Conservation (phyloP, 2,113 vertebrate species). For the Zootoca vivipara region DNA sequence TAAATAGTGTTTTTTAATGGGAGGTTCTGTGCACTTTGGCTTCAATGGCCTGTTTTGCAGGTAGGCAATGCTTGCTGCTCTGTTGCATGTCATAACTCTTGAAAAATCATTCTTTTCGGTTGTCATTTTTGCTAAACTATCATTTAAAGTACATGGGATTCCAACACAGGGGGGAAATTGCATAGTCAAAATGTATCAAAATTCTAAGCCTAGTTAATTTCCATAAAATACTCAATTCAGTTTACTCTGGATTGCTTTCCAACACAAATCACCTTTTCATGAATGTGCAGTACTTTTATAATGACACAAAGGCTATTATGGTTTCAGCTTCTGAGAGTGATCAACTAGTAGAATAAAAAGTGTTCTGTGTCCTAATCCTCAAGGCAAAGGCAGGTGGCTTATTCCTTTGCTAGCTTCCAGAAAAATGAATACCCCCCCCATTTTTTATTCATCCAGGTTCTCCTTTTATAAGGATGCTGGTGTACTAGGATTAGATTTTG, state of each 20-base stretch:
- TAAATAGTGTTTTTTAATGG: conserved; percentile 57
- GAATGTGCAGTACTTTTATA: conserved; percentile 56
- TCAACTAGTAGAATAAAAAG: conserved; percentile 52
- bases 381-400: conserved; percentile 55
- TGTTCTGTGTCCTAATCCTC: conserved; percentile 52
- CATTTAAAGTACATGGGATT: conserved; percentile 5
- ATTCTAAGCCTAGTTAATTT: conserved; percentile 58
- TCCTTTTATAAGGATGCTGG: too few species aligned
- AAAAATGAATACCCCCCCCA: conserved; percentile 29
- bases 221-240: conserved; percentile 55
- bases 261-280: conserved; percentile 66
- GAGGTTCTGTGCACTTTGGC: conserved; percentile 34
- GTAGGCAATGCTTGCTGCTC: conserved; percentile 42
- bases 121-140: conserved; percentile 22
- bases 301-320: conserved; percentile 59
- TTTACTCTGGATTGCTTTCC: conserved; percentile 55
- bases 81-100: conserved; percentile 33
- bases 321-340: conserved; percentile 62
- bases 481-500: not conserved
- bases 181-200: conserved; percentile 36
- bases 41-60: conserved; percentile 26
- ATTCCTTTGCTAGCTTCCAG: conserved; percentile 30
- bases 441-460: conserved; percentile 18
- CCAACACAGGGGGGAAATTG: not conserved
- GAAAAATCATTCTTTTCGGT: conserved; percentile 1